Conservation (phyloP, 2,113 vertebrate genomes). For the Montifringilla adamsi region DNA sequence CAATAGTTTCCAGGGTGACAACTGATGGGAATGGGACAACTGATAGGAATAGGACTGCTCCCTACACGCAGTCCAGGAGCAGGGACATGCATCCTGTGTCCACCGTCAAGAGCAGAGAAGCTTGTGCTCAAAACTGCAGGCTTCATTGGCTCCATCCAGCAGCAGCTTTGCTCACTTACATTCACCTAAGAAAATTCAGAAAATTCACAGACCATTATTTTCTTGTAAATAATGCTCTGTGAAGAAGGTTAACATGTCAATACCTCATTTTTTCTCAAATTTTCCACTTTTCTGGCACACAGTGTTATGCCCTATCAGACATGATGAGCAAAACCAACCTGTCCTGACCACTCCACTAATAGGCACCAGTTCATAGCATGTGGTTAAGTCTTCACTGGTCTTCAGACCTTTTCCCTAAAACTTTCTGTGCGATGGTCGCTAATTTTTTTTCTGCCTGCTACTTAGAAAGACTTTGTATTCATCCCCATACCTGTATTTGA, state of each 20-base stretch:
- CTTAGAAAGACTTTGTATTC: background rate
- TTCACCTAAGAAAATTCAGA: background rate
- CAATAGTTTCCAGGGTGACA: rapidly evolving
- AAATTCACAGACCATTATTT: no score
- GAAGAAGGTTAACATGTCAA: background rate
- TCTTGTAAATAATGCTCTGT: background rate
- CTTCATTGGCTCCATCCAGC: background rate
- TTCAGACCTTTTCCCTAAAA: background rate
- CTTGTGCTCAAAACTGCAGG: background rate
- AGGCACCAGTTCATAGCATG: background rate
- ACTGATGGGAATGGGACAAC: background rate
- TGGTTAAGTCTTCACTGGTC: background rate
- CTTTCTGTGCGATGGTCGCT: background rate
- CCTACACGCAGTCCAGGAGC: rapidly evolving
- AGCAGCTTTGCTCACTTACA: background rate
- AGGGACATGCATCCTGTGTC: rapidly evolving
- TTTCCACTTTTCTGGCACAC: background rate
- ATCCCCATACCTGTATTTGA: background rate
- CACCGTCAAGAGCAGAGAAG: background rate
- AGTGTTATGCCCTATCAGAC: background rate
- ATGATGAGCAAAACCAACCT: background rate
- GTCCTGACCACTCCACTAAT: background rate
- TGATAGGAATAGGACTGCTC: background rate
- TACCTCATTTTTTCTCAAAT: rapidly evolving
- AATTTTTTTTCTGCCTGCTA: background rate